A percentile compares a stretch with the other conserved stretches of the same genome.
Conservation (phyloP, 2,797 vertebrate genomes). For the Gambelia wislizenii region DNA sequence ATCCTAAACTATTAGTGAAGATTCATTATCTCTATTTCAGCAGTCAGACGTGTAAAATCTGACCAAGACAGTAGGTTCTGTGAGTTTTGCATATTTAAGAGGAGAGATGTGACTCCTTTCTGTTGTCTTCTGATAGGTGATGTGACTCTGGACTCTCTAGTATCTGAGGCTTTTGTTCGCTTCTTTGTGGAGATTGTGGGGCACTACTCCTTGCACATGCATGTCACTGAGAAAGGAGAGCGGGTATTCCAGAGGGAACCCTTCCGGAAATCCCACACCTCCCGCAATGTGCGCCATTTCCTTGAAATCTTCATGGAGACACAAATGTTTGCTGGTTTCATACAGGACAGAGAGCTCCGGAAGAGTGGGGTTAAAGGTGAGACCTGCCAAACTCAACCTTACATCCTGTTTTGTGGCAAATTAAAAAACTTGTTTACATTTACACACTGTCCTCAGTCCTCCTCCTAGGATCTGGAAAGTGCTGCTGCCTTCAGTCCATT, state of each 20-base stretch:
- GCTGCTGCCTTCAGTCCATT: not conserved
- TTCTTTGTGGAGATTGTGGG: constrained; percentile 96
- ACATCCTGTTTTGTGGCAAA: not conserved
- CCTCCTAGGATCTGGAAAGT: not conserved
- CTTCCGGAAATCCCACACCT: constrained; percentile 92
- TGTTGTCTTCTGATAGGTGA: constrained; percentile 59
- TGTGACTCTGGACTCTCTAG: constrained; percentile 83
- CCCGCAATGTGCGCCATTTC: constrained; percentile 90
- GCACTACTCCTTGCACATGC: constrained; percentile 94
- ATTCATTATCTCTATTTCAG: not conserved
- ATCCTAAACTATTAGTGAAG: not conserved
- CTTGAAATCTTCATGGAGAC: constrained; percentile 98
- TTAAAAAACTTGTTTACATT: not conserved
- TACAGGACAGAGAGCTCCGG: constrained; percentile 94
- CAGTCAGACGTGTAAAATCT: not conserved
- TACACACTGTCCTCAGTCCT: not conserved
- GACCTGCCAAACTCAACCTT: not conserved
- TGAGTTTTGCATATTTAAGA: not conserved
- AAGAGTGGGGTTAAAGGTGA: constrained; percentile 89
- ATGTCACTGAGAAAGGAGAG: constrained; percentile 79
- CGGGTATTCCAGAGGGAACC: constrained; percentile 89
- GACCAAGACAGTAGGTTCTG: not conserved
- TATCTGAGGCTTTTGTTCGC: constrained; percentile 95
- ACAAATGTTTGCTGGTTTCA: constrained; percentile 98
- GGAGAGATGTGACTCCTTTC: not conserved